Evolutionary conservation across 2,888 invertebrate genomes (phyloP), one percentile per base, ranked within the genome.

Genomic region (Lacanobia oleracea): DNA sequence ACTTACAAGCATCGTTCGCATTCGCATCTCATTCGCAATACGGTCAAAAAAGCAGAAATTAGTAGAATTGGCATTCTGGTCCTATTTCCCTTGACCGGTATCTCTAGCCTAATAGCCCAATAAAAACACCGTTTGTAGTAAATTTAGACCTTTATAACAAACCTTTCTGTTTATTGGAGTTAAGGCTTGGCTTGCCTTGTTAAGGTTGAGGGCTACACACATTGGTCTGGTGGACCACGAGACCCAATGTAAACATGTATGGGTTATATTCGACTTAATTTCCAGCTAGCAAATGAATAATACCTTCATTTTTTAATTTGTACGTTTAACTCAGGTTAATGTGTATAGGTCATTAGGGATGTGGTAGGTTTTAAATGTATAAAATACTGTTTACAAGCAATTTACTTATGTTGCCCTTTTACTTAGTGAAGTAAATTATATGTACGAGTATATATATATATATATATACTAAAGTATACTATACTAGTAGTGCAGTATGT

Each of bases 181-280:
- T 43, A 33, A 71, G 1, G 18, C 21, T 71, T 71, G 43, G 71
- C 70, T 33, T 21, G n/a, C n/a, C n/a, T n/a, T n/a, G n/a, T n/a
- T n/a, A n/a, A n/a, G n/a, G n/a, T n/a, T n/a, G 72, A 18, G 70
- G 21, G 12, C 60, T 43, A 33, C 43, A 71, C 27, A 27, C n/a
- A 71, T 70, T 70, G 70, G 43, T 43, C 18, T 43, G 3, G n/a
- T 16, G 21, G 37, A 18, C 33, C 43, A 23, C 33, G 40, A 60
- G 50, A 43, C 50, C 21, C 43, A 43, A 51, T 51, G 5, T 16
- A 33, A 14, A 33, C 14, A 43, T 50, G 21, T 23, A 23, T 43
- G 33, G 14, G 59, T 60, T 60, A 60, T 70, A 33, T 50, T 27
- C 14, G 14, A 33, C 50, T 10, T 71, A 60, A 59, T 51, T 70